Percentiles rank a stretch among this genome's conserved stretches.
These are phyloP conservation scores for Oligia fasciuncula DNA, from an alignment of 2,888 invertebrate species.

Conservation along the genomic window DNA sequence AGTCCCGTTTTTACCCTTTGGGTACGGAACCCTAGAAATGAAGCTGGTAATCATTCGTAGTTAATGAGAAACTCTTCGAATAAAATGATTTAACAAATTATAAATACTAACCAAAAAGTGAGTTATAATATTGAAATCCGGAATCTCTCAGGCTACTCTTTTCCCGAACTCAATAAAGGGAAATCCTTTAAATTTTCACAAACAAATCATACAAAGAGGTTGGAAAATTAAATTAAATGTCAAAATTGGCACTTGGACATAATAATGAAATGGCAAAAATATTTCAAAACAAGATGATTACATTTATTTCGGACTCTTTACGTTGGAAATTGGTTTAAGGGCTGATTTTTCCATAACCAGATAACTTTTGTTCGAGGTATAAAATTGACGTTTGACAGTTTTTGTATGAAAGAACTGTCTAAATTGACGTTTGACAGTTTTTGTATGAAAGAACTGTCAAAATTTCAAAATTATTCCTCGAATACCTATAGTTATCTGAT, in stretches of 20 bases:
- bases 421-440: too few relatives aligned
- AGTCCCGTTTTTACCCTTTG: too few relatives aligned
- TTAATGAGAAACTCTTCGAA: conserved; percentile 65
- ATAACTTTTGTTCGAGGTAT: too few relatives aligned
- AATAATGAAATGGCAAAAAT: conserved; percentile 5
- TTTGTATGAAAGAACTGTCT: too few relatives aligned
- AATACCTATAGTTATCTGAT: too few relatives aligned
- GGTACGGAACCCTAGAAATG: conserved; percentile 12
- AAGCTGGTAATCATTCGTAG: conserved; percentile 54
- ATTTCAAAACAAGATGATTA: conserved; percentile 1
- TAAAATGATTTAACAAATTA: conserved; percentile 57
- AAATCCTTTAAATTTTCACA: conserved; percentile 17
- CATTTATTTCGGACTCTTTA: neutral
- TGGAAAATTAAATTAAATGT: conserved; percentile 49
- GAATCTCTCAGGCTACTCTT: conserved; percentile 5
- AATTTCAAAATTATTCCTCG: too few relatives aligned
- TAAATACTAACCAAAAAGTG: conserved; percentile 32
- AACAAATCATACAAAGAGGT: conserved; percentile 36
- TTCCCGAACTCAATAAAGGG: conserved; percentile 8
- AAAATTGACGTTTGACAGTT: too few relatives aligned
- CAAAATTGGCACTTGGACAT: neutral
- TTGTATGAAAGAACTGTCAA: too few relatives aligned
- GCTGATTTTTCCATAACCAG: too few relatives aligned
- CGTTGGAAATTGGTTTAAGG: neutral
- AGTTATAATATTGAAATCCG: conserved; percentile 20